These are phyloP conservation scores for Aphaenogaster rudis DNA, from an alignment of 1,140 invertebrate species.

Conservation along the genomic window DNA sequence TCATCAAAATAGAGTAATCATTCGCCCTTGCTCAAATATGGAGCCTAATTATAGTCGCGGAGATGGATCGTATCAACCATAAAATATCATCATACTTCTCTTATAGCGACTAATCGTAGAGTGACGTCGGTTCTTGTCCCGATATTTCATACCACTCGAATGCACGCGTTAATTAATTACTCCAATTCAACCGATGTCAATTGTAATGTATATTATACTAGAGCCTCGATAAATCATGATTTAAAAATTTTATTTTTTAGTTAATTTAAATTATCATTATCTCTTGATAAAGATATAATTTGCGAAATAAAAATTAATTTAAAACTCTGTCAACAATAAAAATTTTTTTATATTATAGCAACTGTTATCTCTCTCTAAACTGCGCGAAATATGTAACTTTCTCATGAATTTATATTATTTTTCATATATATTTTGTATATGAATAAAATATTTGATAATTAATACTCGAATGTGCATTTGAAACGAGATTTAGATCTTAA, in stretches of 20 bases:
- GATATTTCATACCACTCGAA: background rate
- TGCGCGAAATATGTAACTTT: background rate
- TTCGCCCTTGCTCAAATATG: slow-evolving; percentile 47
- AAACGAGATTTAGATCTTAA: slow-evolving; percentile 9
- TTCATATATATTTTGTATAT: background rate
- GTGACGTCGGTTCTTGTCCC: background rate
- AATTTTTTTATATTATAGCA: background rate
- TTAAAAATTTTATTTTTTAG: background rate
- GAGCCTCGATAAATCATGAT: background rate
- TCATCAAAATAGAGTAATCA: slow-evolving; percentile 55
- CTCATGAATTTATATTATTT: background rate
- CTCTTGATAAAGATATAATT: background rate
- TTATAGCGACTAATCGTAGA: background rate
- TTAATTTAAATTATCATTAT: background rate
- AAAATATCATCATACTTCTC: background rate
- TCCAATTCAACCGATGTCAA: background rate
- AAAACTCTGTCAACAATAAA: background rate
- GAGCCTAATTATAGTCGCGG: slow-evolving; percentile 7
- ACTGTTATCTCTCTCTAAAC: background rate
- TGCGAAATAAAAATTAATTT: background rate
- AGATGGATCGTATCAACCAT: slow-evolving; percentile 1
- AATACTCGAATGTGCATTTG: background rate
- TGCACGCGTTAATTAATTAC: background rate
- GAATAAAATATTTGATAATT: background rate
- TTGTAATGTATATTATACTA: background rate